Percentiles rank a stretch among this genome's conserved stretches.
Conservation (phyloP, 2,797 vertebrate genomes). For the Avahi laniger region DNA sequence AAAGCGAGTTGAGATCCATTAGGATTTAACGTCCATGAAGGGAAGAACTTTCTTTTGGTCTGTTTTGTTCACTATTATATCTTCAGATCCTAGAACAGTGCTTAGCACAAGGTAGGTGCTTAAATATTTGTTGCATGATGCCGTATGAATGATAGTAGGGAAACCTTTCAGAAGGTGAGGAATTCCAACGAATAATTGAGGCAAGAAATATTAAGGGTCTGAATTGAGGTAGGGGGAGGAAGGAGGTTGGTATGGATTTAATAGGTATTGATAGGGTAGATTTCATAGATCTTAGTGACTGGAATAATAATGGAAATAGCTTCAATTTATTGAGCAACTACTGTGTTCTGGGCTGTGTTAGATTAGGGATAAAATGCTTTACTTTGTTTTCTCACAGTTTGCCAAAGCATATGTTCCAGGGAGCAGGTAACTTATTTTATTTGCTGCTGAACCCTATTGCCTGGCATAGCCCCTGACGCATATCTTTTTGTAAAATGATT, state of each 20-base stretch:
- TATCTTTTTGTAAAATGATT: not conserved
- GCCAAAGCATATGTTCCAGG: not conserved
- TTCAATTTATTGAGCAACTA: not conserved
- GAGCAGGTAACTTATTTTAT: not conserved
- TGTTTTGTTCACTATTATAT: not conserved
- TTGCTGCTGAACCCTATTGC: not conserved
- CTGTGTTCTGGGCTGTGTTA: not conserved
- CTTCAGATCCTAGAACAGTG: not conserved
- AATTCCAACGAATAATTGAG: not conserved
- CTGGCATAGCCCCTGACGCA: not conserved
- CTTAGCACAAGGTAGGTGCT: not conserved
- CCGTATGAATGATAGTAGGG: not conserved
- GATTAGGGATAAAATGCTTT: not conserved
- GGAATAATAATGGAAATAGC: not conserved
- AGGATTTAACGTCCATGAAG: not conserved
- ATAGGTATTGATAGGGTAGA: not conserved
- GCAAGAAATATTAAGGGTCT: not conserved
- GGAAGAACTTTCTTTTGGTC: not conserved
- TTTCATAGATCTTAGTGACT: not conserved
- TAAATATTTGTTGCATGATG: not conserved
- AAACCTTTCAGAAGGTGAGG: not conserved
- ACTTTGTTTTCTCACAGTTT: not conserved
- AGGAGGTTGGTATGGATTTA: not conserved
- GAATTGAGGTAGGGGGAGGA: not conserved
- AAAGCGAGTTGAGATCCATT: not conserved